phyloP scores from a whole-genome alignment of 1,140 invertebrate species.

The Lepidotrigona ventralis region DNA sequence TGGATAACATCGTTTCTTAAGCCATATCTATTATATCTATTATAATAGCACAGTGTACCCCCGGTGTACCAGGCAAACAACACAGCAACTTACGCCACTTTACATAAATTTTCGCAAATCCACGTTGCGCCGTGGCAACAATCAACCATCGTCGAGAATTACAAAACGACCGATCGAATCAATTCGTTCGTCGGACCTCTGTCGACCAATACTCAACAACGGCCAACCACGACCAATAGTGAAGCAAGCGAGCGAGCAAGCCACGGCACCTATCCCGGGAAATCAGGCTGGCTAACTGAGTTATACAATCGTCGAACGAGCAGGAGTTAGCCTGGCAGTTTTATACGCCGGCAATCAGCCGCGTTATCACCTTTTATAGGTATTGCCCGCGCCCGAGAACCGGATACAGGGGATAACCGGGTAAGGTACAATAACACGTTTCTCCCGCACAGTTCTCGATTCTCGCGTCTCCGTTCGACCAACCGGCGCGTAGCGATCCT shows the following conservation, averaged over 20 bases:
- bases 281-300: slow-evolving; percentile 16
- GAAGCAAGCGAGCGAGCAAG: too few species aligned
- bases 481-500: background rate
- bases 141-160: slow-evolving; percentile 5
- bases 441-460: slow-evolving; percentile 1
- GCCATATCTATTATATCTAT: background rate
- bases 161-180: slow-evolving; percentile 2
- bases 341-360: slow-evolving; percentile 35
- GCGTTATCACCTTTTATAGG: slow-evolving; percentile 46
- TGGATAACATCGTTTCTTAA: background rate
- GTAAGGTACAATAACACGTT: slow-evolving; percentile 56
- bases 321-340: slow-evolving; percentile 9
- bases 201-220: background rate
- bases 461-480: background rate
- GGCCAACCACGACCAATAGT: background rate
- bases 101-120: background rate
- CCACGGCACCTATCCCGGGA: background rate
- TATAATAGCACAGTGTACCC: background rate
- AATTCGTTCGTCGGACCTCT: background rate
- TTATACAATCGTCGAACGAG: slow-evolving; percentile 22
- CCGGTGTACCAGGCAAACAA: background rate
- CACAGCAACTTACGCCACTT: background rate
- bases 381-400: slow-evolving; percentile 6
- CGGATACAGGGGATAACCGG: background rate
- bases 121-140: background rate